These are phyloP conservation scores for Phataginus tetradactyla DNA, from an alignment of 2,797 vertebrate species.

Conservation along the genomic window DNA sequence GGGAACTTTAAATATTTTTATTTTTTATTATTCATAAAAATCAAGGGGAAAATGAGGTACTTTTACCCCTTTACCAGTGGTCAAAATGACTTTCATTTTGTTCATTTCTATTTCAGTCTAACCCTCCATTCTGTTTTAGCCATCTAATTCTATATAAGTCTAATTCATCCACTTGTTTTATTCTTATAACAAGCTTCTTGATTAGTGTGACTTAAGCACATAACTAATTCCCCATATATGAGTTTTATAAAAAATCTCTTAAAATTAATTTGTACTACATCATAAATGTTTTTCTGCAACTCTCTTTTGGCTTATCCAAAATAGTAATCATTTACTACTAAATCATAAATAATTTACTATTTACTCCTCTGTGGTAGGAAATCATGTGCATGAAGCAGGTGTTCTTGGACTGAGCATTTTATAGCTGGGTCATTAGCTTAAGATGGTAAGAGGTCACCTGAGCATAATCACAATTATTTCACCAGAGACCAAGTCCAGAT, in stretches of 20 bases:
- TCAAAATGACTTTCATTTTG: not conserved
- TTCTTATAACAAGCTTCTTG: not conserved
- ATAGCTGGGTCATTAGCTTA: constrained; percentile 30
- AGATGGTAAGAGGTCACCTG: constrained; percentile 10
- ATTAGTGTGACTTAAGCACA: not conserved
- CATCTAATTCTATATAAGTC: not conserved
- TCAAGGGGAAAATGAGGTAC: not conserved
- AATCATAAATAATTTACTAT: not conserved
- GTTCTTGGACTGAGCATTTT: not conserved
- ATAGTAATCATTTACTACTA: too few species aligned
- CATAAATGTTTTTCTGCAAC: not conserved
- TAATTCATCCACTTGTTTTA: constrained; percentile 10
- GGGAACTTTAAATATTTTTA: not conserved
- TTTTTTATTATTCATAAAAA: not conserved
- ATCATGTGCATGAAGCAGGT: not conserved
- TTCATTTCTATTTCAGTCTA: constrained; percentile 10
- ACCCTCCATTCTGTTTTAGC: not conserved
- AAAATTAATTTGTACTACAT: constrained; percentile 6
- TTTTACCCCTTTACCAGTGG: not conserved
- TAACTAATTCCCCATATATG: not conserved
- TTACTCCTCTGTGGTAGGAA: not conserved
- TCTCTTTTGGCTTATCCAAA: not conserved
- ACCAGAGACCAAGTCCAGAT: not conserved
- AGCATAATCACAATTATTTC: constrained; percentile 39
- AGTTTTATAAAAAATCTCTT: constrained; percentile 25